Percentiles rank a stretch among this genome's conserved stretches.
Evolutionary conservation across 2,113 vertebrate genomes (phyloP).

Genomic region (Urocolius indicus): DNA sequence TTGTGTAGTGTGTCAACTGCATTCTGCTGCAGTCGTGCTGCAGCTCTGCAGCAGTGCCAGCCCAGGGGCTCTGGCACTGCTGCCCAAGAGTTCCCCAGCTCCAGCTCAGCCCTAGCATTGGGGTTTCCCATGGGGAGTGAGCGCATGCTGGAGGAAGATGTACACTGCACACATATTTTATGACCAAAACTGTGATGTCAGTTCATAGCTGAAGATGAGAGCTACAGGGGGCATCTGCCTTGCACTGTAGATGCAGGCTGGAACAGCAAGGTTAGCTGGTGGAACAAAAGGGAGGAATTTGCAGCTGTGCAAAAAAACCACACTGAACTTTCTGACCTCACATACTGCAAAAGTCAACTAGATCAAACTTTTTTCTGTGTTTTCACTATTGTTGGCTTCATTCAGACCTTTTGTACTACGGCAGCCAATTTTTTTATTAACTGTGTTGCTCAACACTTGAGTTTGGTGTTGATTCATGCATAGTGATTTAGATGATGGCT

Average conservation of each 20-base stretch:
- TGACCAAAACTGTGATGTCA: background rate
- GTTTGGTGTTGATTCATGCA: background rate
- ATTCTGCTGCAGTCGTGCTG: too few species aligned
- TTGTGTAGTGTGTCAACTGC: background rate
- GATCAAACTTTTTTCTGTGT: background rate
- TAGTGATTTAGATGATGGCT: background rate
- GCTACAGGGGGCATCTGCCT: background rate
- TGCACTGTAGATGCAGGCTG: fast-evolving
- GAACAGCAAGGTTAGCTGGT: background rate
- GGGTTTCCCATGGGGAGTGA: background rate
- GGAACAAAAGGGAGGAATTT: background rate
- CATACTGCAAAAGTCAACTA: background rate
- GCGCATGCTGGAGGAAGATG: background rate
- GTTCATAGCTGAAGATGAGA: background rate
- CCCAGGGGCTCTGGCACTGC: too few species aligned
- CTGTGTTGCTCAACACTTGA: background rate
- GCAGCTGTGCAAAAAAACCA: background rate
- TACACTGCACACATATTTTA: fast-evolving
- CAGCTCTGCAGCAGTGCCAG: background rate
- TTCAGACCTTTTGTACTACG: background rate
- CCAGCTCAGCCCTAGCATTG: fast-evolving
- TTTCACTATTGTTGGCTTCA: background rate
- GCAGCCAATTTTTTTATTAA: background rate
- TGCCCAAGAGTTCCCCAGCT: background rate
- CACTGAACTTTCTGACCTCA: background rate